Evolutionary conservation across 2,113 vertebrate species (phyloP), one percentile per base, ranked within the genome.

Genomic region (Saimiri boliviensis): DNA sequence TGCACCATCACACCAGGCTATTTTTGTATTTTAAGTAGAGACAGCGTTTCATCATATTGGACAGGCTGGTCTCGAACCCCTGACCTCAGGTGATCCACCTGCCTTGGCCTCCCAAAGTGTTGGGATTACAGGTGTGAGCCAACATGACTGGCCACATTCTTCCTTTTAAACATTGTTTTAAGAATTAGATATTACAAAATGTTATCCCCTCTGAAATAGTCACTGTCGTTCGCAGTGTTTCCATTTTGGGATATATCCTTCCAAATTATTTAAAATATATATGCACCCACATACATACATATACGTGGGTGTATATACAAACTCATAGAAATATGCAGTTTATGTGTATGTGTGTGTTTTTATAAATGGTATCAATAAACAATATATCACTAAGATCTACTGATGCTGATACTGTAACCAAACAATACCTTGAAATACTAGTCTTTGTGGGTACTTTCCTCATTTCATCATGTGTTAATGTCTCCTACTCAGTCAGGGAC

Each of bases 1-100:
- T 30, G 12, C 0, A 2, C 12, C 27, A 63, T 25, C 12, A 14
- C 27, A 13, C 12, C 27, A 2, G 2, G 60, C 12, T 32, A 30
- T 63, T 63, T 63, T 63, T 63, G 27, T 63, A 63, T 32, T 63
- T 63, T 63, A 30, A 14, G 27, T 63, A 63, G 60, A 32, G 60
- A 63, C 27, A 13, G 27, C 11, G 27, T 32, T 32, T 63, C 12
- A 0, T 63, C 60, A 63, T 63, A 13, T 63, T 63, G 27, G 60
- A 63, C 12, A 63, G 27, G 60, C 60, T 63, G 27, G 60, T 63
- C 60, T 63, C 0, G 5, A 63, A 63, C 27, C 27, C 27, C 27
- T 63, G 60, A 63, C 12, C 27, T 32, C 60, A 63, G 27, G 27
- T 14, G 27, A 63, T 63, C 12, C 60, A 63, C 60, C 27, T 1